These are phyloP conservation scores for Ptilodon capucinus DNA, from an alignment of 2,888 invertebrate species.

Conservation along the genomic window DNA sequence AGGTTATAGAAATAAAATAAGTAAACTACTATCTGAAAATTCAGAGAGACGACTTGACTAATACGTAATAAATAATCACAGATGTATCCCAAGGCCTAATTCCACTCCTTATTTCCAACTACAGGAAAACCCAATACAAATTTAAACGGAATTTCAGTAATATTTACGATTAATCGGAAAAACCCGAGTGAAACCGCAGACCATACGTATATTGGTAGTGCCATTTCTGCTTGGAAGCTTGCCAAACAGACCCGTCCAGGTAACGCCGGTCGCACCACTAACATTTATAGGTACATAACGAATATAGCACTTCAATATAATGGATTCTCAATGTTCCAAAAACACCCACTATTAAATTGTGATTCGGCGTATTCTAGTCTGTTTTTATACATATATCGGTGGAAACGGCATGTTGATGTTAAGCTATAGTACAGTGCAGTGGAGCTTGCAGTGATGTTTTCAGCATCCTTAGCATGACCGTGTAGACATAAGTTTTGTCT, in stretches of 20 bases:
- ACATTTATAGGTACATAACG: conserved; percentile 7
- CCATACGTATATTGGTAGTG: conserved; percentile 29
- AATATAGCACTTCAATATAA: conserved; percentile 9
- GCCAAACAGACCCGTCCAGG: conserved; percentile 43
- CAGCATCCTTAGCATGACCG: no score
- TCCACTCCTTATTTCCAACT: neutral
- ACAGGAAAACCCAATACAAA: conserved; percentile 14
- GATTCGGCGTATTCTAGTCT: neutral
- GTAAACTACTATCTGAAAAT: no score
- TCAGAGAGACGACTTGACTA: no score
- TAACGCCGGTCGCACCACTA: conserved; percentile 35
- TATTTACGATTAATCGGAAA: conserved; percentile 27
- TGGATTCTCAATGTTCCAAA: conserved; percentile 8
- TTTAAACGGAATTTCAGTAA: conserved; percentile 17
- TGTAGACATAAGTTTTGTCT: no score
- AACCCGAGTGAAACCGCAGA: conserved; percentile 37
- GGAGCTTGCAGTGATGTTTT: neutral
- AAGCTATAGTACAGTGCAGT: neutral
- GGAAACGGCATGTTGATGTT: neutral
- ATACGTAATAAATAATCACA: no score
- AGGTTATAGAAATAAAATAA: no score
- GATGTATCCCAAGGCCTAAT: neutral
- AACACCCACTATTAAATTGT: conserved; percentile 4
- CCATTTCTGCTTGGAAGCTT: conserved; percentile 31
- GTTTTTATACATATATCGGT: neutral